phyloP scores from a whole-genome alignment of 2,888 invertebrate species.

The Xestia xanthographa region DNA sequence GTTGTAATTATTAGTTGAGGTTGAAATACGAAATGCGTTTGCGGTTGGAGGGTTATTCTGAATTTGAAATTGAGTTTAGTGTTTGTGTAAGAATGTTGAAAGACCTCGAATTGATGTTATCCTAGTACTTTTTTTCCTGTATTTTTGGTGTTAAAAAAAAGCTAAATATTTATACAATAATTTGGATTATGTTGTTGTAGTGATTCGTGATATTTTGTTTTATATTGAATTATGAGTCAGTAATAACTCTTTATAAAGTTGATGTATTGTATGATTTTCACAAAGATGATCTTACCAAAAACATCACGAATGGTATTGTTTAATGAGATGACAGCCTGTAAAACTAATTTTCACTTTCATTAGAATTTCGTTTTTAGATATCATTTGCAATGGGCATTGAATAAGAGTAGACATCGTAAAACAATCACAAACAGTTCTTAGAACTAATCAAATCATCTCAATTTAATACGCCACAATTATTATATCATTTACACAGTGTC shows the following conservation, averaged over 20 bases:
- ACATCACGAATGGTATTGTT: not conserved
- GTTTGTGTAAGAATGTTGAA: no score
- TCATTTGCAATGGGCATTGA: not conserved
- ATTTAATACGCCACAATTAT: not conserved
- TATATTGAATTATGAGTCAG: no score
- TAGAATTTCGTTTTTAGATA: not conserved
- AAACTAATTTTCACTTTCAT: not conserved
- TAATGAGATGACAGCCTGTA: not conserved
- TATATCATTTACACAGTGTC: not conserved
- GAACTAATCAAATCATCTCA: conserved; percentile 3
- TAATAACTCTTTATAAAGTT: not conserved
- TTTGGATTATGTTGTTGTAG: no score
- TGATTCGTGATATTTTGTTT: not conserved
- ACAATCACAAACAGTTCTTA: not conserved
- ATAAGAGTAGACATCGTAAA: not conserved
- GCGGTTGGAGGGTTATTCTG: conserved; percentile 62
- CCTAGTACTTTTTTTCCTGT: no score
- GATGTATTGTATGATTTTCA: not conserved
- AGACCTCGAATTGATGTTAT: no score
- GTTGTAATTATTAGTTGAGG: conserved; percentile 67
- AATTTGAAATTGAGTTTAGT: no score
- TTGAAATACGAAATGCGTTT: conserved; percentile 67
- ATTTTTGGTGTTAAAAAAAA: no score
- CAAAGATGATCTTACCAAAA: not conserved
- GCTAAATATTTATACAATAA: no score